Base-by-base conservation (phyloP, 1,140 invertebrate species). In the Eurosta solidaginis region DNA sequence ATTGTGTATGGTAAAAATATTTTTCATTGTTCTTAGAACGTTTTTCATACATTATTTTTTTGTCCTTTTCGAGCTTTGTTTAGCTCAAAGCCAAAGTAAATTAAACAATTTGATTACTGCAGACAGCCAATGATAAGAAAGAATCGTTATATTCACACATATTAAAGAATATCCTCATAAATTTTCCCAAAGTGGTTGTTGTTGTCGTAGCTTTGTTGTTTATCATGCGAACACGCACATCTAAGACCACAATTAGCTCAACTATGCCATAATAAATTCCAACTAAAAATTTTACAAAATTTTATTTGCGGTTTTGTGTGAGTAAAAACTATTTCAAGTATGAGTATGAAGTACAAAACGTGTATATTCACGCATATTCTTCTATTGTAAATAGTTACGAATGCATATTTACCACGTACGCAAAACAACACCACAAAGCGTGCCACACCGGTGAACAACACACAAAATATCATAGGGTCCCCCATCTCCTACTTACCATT, bases 221-320 rank as follows among this genome's bases (percentile, higher is more conserved):
- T 12, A 17, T 12, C 45, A 47, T 9, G n/a, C n/a, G 45, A 47
- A 40, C 59, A 63, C 54, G 25, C 54, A 12, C 12, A 63, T 25
- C 0, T n/a, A 36, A 29, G 5, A 33, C 59, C 59, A 33, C 59
- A 68, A 68, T 68, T 68, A 68, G 59, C 27, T 27, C 59, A 68
- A 68, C 59, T 68, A 40, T 36, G 33, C 59, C 59, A 68, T 33
- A 68, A 68, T 68, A 68, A 68, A 68, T 40, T 68, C 40, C 59
- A 5, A 68, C 36, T 68, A 68, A 68, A 68, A 68, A 68, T 33
- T 40, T 14, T 40, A 40, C 59, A 27, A 68, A 68, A 68, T 68
- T 40, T 29, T 68, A 29, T 29, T 33, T 68, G 59, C 59, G 59
- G 59, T 68, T 68, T 68, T 52, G 22, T 2, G 50, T 25, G 50